Conservation (phyloP, 2,113 vertebrate species). For the Jacana jacana region DNA sequence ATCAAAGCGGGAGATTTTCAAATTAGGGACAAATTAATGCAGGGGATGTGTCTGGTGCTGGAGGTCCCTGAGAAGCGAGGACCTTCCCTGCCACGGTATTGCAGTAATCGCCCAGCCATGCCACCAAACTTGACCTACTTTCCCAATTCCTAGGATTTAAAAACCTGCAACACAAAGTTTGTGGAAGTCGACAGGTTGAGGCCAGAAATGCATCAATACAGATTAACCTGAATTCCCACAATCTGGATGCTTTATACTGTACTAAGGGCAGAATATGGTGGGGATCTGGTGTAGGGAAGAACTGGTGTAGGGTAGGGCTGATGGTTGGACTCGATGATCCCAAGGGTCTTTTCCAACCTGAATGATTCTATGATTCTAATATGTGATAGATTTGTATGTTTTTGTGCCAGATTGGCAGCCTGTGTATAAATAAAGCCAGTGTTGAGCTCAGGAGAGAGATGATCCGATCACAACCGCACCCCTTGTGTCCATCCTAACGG, state of each 20-base stretch:
- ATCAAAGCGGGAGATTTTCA: background rate
- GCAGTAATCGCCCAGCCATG: background rate
- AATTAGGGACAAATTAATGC: background rate
- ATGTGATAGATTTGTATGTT: accelerated
- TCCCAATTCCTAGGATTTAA: background rate
- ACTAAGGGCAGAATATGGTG: too few species aligned
- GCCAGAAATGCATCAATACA: background rate
- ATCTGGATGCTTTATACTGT: background rate
- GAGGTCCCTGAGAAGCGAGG: background rate
- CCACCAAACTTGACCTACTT: background rate
- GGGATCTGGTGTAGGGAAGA: too few species aligned
- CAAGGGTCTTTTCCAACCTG: too few species aligned
- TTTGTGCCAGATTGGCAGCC: background rate
- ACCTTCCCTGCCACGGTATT: background rate
- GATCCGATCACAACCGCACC: accelerated
- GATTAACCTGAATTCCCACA: too few species aligned
- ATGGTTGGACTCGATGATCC: too few species aligned
- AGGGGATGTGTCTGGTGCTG: background rate
- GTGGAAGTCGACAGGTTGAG: accelerated
- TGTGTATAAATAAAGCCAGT: background rate
- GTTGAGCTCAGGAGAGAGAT: background rate
- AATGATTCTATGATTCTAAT: too few species aligned
- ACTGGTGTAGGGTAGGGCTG: too few species aligned
- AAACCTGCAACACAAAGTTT: background rate
- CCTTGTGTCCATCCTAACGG: background rate